A percentile compares a stretch with the other conserved stretches of the same genome.
These are phyloP conservation scores for Andricus curvator DNA, from an alignment of 2,888 invertebrate genomes.

Conservation along the genomic window DNA sequence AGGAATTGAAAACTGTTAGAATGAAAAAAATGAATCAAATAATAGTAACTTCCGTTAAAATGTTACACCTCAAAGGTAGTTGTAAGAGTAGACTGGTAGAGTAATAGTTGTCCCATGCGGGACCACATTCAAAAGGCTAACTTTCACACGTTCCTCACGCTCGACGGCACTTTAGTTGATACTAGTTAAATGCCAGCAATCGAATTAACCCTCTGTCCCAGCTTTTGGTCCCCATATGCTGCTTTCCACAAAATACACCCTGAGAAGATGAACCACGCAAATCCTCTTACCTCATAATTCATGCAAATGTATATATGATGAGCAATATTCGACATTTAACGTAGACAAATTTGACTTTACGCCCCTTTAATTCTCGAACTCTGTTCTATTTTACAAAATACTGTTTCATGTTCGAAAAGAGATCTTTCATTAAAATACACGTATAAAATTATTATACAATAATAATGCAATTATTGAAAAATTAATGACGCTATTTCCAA, in stretches of 20 bases:
- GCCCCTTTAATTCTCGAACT: too few relatives aligned
- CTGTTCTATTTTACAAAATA: too few relatives aligned
- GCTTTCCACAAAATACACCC: conserved; percentile 29
- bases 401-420: too few relatives aligned
- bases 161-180: conserved; percentile 13
- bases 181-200: conserved; percentile 36
- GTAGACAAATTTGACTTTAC: background rate
- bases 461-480: too few relatives aligned
- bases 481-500: too few relatives aligned
- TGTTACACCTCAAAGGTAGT: background rate
- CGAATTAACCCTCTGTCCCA: conserved; percentile 32
- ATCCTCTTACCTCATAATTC: background rate
- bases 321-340: background rate
- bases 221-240: conserved; percentile 22
- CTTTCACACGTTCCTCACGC: conserved; percentile 37
- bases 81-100: background rate
- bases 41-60: background rate
- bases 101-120: conserved; percentile 1
- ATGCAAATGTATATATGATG: background rate
- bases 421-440: too few relatives aligned
- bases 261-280: conserved; percentile 5
- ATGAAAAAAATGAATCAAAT: background rate
- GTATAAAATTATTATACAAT: too few relatives aligned
- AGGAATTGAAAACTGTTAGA: background rate
- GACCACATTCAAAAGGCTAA: conserved; percentile 20